These are phyloP conservation scores for Microctenopoma steveboyesi DNA, from an alignment of 2,797 vertebrate genomes.

Conservation along the genomic window DNA sequence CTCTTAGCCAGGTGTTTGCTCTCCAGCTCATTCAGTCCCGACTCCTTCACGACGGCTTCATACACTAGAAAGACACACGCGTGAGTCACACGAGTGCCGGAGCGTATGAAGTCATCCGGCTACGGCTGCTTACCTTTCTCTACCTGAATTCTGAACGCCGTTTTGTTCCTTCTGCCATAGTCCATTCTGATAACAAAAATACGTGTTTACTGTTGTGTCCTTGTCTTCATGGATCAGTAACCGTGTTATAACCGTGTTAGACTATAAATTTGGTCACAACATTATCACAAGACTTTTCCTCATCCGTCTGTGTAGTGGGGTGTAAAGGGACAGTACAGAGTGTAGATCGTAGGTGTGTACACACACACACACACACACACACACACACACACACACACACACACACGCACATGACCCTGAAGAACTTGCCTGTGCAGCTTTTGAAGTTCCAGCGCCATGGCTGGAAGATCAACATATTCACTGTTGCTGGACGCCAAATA, in stretches of 20 bases:
- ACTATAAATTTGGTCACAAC: no score
- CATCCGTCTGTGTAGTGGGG: no score
- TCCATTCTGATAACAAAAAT: conserved; percentile 83
- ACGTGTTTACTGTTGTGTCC: background rate
- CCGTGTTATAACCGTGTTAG: no score
- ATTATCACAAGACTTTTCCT: no score
- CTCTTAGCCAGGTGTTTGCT: conserved; percentile 89
- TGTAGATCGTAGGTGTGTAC: no score
- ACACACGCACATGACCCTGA: background rate
- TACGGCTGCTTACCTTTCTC: conserved; percentile 87
- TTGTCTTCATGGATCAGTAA: no score
- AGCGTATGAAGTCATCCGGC: background rate
- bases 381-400: no score
- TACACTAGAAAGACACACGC: conserved; percentile 81
- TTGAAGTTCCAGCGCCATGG: conserved; percentile 89
- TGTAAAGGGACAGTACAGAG: no score
- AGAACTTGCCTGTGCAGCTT: conserved; percentile 87
- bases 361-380: no score
- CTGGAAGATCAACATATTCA: conserved; percentile 87
- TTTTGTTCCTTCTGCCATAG: conserved; percentile 94
- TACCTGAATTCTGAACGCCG: conserved; percentile 94
- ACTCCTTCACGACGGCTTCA: conserved; percentile 82
- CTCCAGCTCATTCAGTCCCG: conserved; percentile 81
- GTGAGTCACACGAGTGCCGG: background rate
- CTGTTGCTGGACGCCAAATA: conserved; percentile 86